Percentiles rank a stretch among this genome's conserved stretches.
These are phyloP conservation scores for Falco columbarius DNA, from an alignment of 2,797 vertebrate genomes.

Conservation along the genomic window DNA sequence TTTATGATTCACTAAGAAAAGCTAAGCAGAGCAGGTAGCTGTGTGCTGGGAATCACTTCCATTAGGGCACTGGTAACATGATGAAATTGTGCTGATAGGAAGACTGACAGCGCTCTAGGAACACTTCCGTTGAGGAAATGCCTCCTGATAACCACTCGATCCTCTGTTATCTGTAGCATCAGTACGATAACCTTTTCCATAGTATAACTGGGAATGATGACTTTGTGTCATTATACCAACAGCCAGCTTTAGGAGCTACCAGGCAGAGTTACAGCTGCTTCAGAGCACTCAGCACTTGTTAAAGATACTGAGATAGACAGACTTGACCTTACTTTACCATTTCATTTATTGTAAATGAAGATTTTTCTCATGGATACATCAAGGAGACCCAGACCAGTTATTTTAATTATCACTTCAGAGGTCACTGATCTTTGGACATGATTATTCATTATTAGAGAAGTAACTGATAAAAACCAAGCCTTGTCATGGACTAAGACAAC, in stretches of 20 bases:
- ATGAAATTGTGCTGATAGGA: background rate
- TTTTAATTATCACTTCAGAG: background rate
- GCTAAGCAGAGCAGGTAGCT: background rate
- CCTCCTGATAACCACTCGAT: background rate
- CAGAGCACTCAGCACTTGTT: background rate
- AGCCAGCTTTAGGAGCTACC: constrained; percentile 47
- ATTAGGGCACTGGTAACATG: background rate
- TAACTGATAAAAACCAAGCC: background rate
- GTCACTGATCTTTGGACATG: background rate
- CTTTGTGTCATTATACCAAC: constrained; percentile 71
- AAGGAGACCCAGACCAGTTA: background rate
- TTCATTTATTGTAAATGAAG: background rate
- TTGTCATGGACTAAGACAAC: background rate
- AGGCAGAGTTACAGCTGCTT: background rate
- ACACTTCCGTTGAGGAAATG: background rate
- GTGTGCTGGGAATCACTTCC: background rate
- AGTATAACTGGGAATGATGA: constrained; percentile 67
- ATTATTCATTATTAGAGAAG: background rate
- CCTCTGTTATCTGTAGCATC: constrained; percentile 62
- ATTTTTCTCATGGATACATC: background rate
- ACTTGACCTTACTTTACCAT: background rate
- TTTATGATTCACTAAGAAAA: background rate
- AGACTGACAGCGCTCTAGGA: background rate
- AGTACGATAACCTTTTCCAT: constrained; percentile 70
- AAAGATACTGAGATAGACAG: background rate